Percentiles rank a stretch among this genome's conserved stretches.
These are phyloP conservation scores for Manduca sexta DNA, from an alignment of 1,140 invertebrate species.

Conservation along the genomic window DNA sequence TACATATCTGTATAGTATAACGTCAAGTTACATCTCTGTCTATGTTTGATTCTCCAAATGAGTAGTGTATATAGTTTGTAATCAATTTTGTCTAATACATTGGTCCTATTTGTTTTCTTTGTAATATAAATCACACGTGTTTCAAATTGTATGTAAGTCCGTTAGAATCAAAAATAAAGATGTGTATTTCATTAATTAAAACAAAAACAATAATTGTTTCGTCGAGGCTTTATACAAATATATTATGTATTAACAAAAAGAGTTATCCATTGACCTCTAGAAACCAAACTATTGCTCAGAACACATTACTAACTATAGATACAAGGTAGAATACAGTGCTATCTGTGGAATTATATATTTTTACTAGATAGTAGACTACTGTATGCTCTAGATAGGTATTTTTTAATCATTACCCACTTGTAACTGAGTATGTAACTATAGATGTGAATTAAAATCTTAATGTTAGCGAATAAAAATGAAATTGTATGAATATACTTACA, in stretches of 20 bases:
- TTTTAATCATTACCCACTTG: conserved; percentile 20
- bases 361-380: conserved; percentile 39
- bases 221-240: conserved; percentile 18
- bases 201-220: conserved; percentile 10
- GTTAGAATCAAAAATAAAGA: too few species aligned
- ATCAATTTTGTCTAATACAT: background rate
- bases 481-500: conserved; percentile 18
- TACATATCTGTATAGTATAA: conserved; percentile 60
- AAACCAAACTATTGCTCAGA: conserved; percentile 33
- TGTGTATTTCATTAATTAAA: too few species aligned
- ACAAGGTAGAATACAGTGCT: conserved; percentile 16
- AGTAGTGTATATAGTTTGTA: conserved; percentile 28
- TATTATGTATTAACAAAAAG: background rate
- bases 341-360: conserved; percentile 50
- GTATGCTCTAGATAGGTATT: conserved; percentile 38
- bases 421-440: conserved; percentile 19
- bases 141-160: too few species aligned
- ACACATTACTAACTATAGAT: conserved; percentile 32
- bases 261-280: background rate
- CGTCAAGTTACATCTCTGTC: conserved; percentile 44
- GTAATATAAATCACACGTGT: too few species aligned
- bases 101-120: too few species aligned
- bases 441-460: conserved; percentile 25
- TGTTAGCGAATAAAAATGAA: conserved; percentile 16
- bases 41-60: conserved; percentile 16